Evolutionary conservation across 2,113 vertebrate species (phyloP).

Genomic region (Puma concolor): DNA sequence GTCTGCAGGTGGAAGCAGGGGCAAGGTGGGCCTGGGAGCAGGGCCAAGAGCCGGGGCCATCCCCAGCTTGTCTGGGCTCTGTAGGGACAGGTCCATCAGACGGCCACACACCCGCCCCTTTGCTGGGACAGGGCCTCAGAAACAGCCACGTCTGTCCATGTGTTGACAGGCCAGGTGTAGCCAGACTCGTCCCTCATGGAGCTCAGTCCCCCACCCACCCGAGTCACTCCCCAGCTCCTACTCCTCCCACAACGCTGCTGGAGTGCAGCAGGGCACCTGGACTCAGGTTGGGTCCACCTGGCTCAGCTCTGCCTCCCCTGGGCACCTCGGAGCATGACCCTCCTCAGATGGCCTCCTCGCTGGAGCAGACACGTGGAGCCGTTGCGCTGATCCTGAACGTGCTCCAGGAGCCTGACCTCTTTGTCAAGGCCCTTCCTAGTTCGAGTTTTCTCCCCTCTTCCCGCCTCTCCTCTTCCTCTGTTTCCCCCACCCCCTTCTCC

Average conservation of each 20-base stretch:
- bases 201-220: not conserved
- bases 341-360: not conserved
- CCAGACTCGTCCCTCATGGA: not conserved
- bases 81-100: not conserved
- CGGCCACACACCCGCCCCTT: not conserved
- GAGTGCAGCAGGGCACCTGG: not conserved
- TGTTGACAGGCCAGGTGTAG: not conserved
- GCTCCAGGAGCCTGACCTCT: not conserved
- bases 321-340: not conserved
- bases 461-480: not conserved
- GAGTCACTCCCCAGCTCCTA: not conserved
- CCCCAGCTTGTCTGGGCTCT: not conserved
- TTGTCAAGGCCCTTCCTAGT: not conserved
- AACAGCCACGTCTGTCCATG: not conserved
- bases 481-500: not conserved
- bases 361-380: too few species aligned
- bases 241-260: not conserved
- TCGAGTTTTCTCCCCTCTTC: not conserved
- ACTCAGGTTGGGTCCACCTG: not conserved
- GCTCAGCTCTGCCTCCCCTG: not conserved
- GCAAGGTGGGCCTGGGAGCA: not conserved
- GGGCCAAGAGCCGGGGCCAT: not conserved
- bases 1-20: not conserved
- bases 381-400: too few species aligned
- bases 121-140: not conserved